These are phyloP conservation scores for Micrastur ruficollis DNA, from an alignment of 2,797 vertebrate species.

Conservation along the genomic window DNA sequence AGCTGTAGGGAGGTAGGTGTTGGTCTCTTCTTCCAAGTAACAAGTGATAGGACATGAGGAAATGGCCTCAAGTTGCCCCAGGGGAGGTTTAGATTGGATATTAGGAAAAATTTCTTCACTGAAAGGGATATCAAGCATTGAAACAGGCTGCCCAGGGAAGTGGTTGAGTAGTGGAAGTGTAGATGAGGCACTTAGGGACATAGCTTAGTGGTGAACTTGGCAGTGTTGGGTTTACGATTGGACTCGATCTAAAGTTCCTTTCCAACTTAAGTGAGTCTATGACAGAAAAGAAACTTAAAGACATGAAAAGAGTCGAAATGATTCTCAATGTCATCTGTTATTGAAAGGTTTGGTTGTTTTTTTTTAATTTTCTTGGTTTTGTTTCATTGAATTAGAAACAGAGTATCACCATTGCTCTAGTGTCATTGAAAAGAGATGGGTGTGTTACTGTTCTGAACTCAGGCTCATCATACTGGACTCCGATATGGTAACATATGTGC, in stretches of 20 bases:
- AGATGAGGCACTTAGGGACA: background rate
- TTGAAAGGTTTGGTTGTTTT: background rate
- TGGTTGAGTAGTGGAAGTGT: background rate
- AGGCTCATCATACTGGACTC: slow-evolving; percentile 25
- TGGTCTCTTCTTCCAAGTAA: background rate
- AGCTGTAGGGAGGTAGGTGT: background rate
- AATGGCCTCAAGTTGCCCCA: background rate
- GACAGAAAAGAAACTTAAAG: background rate
- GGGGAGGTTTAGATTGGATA: background rate
- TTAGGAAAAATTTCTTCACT: background rate
- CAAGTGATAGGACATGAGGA: background rate
- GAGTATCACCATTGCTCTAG: background rate
- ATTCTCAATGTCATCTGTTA: background rate
- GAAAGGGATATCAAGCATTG: background rate
- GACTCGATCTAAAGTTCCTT: background rate
- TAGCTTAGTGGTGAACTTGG: background rate
- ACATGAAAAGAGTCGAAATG: background rate
- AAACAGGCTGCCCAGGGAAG: background rate
- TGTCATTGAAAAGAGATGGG: background rate
- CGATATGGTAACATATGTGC: slow-evolving; percentile 30
- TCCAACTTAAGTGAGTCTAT: background rate
- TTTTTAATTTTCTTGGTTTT: background rate
- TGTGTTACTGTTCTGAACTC: background rate
- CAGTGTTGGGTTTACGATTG: background rate
- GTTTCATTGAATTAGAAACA: background rate